Percentiles rank a stretch among this genome's conserved stretches.
Evolutionary conservation across 1,140 invertebrate genomes (phyloP).

Genomic region (Drosophila prosaltans): DNA sequence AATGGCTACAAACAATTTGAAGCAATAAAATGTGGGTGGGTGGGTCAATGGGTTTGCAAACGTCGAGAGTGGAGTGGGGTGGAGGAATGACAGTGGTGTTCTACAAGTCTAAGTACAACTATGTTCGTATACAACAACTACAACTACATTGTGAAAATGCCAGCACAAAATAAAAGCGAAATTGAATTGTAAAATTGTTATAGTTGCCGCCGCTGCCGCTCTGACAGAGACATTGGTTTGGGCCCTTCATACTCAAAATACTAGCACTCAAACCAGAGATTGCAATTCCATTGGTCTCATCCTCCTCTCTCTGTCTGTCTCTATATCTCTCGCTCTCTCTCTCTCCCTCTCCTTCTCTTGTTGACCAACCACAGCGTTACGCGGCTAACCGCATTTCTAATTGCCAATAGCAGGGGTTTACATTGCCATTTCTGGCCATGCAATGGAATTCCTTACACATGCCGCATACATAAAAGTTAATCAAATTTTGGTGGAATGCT

Average conservation of each 20-base stretch:
- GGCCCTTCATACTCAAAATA: too few relatives aligned
- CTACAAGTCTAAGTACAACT: conserved; percentile 36
- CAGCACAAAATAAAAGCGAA: conserved; percentile 70
- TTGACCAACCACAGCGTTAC: background rate
- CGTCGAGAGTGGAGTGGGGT: background rate
- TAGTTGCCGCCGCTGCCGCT: conserved; percentile 33
- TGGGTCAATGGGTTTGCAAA: conserved; percentile 38
- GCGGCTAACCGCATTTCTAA: conserved; percentile 42
- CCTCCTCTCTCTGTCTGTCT: too few relatives aligned
- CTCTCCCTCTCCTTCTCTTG: too few relatives aligned
- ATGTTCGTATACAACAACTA: conserved; percentile 19
- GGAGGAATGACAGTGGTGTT: conserved; percentile 1
- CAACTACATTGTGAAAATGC: conserved; percentile 52
- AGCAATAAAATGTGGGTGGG: conserved; percentile 79
- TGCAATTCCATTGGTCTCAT: background rate
- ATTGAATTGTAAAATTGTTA: conserved; percentile 80
- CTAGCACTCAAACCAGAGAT: background rate
- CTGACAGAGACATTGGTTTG: conserved; percentile 5
- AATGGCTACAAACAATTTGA: conserved; percentile 81
- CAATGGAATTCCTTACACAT: background rate
- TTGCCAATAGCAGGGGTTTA: conserved; percentile 34
- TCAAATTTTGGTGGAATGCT: background rate
- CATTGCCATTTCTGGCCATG: background rate
- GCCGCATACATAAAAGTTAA: background rate
- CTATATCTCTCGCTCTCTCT: too few relatives aligned